Base-by-base conservation (phyloP, 2,113 vertebrate species). In the Bothrops jararaca region DNA sequence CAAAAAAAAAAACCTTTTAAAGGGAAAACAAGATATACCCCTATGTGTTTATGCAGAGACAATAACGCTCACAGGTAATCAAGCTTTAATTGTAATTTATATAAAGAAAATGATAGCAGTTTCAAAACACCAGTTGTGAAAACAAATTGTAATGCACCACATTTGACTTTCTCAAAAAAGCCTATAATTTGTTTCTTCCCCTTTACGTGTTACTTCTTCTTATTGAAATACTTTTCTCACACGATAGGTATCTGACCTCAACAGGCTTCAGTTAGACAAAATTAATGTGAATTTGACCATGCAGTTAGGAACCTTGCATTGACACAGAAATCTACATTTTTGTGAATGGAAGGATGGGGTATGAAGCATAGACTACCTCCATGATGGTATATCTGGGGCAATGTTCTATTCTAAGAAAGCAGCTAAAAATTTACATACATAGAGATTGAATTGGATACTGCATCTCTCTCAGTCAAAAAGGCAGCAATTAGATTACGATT, bases 1-100 rank as follows among this genome's bases (percentile, higher is more conserved):
- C 92, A 95, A 97, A 96, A 96, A 60, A 60, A 64, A 64, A 60
- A 15, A 12, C 11, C 91, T 92, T 95, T 92, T 20, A 12, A 94
- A 94, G 64, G 88, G 93, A 94, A 52, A 64, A 52, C 53, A 52
- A 89, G 58, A 13, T 69, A 56, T 88, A 45, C n/a, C 54, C 1
- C 89, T 45, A 80, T 23, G 56, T 74, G 23, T 92, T 87, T 58
- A 57, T 22, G 93, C 26, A 90, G 60, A 93, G 93, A 94, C 95
- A 94, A 94, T 56, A 95, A 53, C 10, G n/a, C 5, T 90, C 2
- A 54, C 18, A 64, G 18, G 53, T 94, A 96, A 93, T 48, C 87
- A 91, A 6, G 42, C 89, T 89, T 93, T 56, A 94, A 89, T 23
- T 58, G 12, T 88, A 89, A 85, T 53, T 96, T 93, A 85, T 2